Evolutionary conservation across 2,113 vertebrate genomes (phyloP), one percentile per base, ranked within the genome.

Genomic region (Phalacrocorax pelagicus): DNA sequence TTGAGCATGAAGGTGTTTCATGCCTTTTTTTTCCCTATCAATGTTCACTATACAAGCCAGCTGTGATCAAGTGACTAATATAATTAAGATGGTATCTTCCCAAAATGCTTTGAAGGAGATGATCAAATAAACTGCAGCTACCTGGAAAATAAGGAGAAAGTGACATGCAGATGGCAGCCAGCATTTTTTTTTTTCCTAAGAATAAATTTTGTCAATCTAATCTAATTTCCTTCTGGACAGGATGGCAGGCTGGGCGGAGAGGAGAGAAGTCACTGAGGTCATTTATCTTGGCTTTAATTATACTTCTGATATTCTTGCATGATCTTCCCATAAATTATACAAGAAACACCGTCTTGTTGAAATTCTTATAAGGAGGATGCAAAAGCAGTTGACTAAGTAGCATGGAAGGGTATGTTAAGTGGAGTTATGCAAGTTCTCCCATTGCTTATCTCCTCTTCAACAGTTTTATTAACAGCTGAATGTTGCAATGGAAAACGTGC

Each of bases 401-500:
- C 19, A 23, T 11, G 10, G 22, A 87, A 85, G 15, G 17, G 20
- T 86, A 34, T n/a, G 15, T 54, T 61, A 62, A 46, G 42, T 44
- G 12, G 10, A 67, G 38, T 42, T 17, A 75, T 38, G 12, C 15
- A 83, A 71, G 29, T 63, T 88, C 6, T 91, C 24, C 17, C 9
- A 24, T 14, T 85, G 19, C 12, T 75, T 88, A 57, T 65, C 13
- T 71, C 20, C 12, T 75, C 16, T 42, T 94, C 65, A 71, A 55
- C n/a, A 59, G 8, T 67, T 81, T 62, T 74, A 49, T 29, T 85
- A 63, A 71, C 22, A 82, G 6, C 9, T 59, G 27, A 86, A 90
- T 34, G 18, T 21, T 49, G 20, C 36, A 82, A 40, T 0, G 1
- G 38, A 85, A 84, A 90, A 71, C 0, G 0, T 21, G 7, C 3